These are phyloP conservation scores for Zosterops lateralis DNA, from an alignment of 2,113 vertebrate genomes.

Conservation along the genomic window DNA sequence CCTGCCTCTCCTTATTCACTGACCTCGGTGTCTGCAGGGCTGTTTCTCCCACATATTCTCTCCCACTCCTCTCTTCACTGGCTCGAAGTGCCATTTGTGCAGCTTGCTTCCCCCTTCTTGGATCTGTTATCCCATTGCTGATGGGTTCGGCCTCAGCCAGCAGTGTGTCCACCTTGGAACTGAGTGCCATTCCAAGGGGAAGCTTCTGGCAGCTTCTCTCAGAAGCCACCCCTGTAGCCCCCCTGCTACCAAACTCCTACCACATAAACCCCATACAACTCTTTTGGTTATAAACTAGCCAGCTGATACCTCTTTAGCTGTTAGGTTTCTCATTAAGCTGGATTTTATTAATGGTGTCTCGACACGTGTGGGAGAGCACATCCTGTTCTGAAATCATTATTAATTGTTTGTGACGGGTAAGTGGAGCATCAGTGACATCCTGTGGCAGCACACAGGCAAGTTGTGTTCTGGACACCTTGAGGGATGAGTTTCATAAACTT, in stretches of 20 bases:
- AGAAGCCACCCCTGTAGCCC: not conserved
- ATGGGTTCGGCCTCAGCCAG: not conserved
- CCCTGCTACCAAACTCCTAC: not conserved
- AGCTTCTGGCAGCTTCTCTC: not conserved
- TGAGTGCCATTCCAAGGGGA: not conserved
- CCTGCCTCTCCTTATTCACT: fast-evolving
- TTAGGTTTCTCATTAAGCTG: not conserved
- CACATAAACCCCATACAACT: not conserved
- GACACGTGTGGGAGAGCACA: fast-evolving
- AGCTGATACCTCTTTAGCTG: not conserved
- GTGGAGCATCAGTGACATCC: not conserved
- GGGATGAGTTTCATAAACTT: not conserved
- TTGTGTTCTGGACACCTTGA: not conserved
- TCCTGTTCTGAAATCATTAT: fast-evolving
- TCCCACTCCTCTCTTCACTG: not conserved
- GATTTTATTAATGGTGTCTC: not conserved
- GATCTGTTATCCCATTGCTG: not conserved
- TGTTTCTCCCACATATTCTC: not conserved
- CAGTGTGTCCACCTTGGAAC: not conserved
- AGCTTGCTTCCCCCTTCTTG: not conserved
- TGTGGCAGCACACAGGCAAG: not conserved
- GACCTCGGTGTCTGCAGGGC: not conserved
- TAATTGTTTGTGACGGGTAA: not conserved
- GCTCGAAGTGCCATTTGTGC: not conserved
- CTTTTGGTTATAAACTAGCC: not conserved